Percentiles rank a stretch among this genome's conserved stretches.
These are phyloP conservation scores for Lepidonotus clava DNA, from an alignment of 2,888 invertebrate species.

Conservation along the genomic window DNA sequence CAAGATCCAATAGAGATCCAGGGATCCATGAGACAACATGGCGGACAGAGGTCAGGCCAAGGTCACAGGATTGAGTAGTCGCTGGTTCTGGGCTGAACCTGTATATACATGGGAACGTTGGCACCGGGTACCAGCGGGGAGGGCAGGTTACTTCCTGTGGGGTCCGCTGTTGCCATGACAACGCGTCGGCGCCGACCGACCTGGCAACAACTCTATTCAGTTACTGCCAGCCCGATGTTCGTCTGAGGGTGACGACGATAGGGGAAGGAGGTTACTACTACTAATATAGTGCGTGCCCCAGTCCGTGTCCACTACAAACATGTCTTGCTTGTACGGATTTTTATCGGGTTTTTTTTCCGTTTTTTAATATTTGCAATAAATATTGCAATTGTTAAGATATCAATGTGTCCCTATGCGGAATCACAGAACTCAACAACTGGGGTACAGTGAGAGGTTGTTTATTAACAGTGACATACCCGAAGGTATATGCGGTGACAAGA, in stretches of 20 bases:
- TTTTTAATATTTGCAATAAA: not conserved
- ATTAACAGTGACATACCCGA: too few relatives aligned
- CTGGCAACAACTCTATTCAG: slow-evolving; percentile 32
- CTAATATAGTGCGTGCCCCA: too few relatives aligned
- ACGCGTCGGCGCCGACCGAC: not conserved
- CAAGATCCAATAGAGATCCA: too few relatives aligned
- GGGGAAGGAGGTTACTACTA: too few relatives aligned
- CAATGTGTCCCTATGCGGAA: too few relatives aligned
- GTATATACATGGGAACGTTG: not conserved
- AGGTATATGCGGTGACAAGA: too few relatives aligned
- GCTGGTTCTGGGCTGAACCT: not conserved
- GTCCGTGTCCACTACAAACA: not conserved
- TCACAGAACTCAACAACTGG: too few relatives aligned
- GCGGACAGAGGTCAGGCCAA: not conserved
- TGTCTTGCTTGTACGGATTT: not conserved
- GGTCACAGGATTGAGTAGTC: not conserved
- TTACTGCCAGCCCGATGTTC: slow-evolving; percentile 36
- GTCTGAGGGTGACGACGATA: slow-evolving; percentile 20
- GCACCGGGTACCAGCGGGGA: not conserved
- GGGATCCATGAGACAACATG: too few relatives aligned
- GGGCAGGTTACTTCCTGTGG: not conserved
- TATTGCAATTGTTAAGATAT: too few relatives aligned
- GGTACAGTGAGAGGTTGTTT: too few relatives aligned
- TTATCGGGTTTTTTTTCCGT: not conserved
- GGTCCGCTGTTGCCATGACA: slow-evolving; percentile 8